Evolutionary conservation across 2,888 invertebrate genomes (phyloP).

Genomic region (Tetheella fluctuosa): DNA sequence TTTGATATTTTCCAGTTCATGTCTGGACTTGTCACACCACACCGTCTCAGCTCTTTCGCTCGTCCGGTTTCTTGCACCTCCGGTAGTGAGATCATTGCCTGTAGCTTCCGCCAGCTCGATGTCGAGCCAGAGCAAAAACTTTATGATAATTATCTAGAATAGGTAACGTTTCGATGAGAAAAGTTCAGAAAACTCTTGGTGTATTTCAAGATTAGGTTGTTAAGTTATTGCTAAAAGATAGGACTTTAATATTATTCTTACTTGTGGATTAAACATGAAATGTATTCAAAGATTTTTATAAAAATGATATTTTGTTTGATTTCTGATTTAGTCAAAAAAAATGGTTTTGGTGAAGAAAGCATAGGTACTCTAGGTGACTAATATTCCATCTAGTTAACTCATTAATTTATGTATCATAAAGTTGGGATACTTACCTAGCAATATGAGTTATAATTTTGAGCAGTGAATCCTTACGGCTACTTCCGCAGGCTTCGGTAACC

Average conservation of each 20-base stretch:
- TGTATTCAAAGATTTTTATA: no score
- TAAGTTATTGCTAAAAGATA: neutral
- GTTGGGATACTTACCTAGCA: neutral
- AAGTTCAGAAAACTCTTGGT: neutral
- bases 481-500: slow-evolving; percentile 26
- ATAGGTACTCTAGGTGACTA: neutral
- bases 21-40: neutral
- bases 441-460: no score
- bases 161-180: neutral
- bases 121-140: slow-evolving; percentile 1
- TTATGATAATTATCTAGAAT: neutral
- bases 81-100: neutral
- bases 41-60: neutral
- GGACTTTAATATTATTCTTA: no score
- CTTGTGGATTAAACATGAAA: no score
- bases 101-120: neutral
- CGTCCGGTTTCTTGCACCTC: neutral
- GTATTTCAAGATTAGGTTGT: neutral
- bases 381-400: neutral
- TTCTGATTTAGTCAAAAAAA: no score
- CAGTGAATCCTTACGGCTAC: slow-evolving; percentile 26
- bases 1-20: neutral
- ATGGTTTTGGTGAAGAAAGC: neutral
- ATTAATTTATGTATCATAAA: neutral
- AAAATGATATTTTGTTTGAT: no score